Conservation (phyloP, 2,888 invertebrate species). For the Linnaemya tessellans region DNA sequence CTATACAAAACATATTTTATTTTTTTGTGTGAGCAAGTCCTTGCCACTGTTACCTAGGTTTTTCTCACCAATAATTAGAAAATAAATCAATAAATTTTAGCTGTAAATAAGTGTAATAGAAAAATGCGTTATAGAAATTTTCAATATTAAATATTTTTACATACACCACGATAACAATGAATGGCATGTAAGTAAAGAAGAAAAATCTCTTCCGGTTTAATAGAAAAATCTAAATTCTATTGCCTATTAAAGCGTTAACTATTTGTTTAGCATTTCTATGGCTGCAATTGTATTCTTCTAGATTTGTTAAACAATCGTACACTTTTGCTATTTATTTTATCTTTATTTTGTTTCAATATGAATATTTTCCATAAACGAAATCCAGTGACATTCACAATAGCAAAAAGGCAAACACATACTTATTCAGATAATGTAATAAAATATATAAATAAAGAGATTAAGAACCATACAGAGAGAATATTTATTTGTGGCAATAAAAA, state of each 20-base stretch:
- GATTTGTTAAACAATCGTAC: constrained; percentile 46
- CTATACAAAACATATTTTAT: too few species aligned
- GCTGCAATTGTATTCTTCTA: constrained; percentile 52
- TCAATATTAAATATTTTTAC: background rate
- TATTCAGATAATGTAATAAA: constrained; percentile 28
- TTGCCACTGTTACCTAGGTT: too few species aligned
- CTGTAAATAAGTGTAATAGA: background rate
- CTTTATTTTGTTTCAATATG: constrained; percentile 25
- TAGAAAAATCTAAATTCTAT: constrained; percentile 52
- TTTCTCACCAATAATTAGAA: too few species aligned
- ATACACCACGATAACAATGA: background rate
- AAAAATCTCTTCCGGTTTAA: constrained; percentile 53
- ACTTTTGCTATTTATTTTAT: constrained; percentile 17
- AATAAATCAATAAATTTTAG: background rate
- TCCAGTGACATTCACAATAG: constrained; percentile 29
- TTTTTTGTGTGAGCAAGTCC: too few species aligned
- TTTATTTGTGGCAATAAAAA: background rate
- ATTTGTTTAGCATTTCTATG: constrained; percentile 56
- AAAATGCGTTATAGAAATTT: constrained; percentile 13
- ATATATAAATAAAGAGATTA: background rate
- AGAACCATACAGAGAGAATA: constrained; percentile 20
- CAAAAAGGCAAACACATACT: background rate
- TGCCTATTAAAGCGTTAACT: constrained; percentile 44
- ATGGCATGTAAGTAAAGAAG: background rate
- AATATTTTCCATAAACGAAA: constrained; percentile 26